phyloP scores from a whole-genome alignment of 2,113 vertebrate species.

The Cochlearius cochlearius region DNA sequence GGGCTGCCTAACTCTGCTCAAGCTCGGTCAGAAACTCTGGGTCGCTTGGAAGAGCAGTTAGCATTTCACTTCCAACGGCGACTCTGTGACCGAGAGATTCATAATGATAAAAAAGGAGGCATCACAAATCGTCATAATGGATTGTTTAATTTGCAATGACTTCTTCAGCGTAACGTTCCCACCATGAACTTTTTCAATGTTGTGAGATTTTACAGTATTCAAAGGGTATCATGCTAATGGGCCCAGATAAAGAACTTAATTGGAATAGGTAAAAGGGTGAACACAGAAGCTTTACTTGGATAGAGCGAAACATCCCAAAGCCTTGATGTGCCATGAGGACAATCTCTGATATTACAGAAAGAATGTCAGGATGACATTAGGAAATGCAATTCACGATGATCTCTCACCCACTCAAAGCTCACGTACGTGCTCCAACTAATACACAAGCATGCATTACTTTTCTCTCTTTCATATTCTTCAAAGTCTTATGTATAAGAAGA shows the following conservation, averaged over 20 bases:
- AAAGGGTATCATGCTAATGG: not conserved
- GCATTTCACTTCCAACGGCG: not conserved
- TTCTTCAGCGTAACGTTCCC: not conserved
- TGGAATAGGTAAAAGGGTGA: not conserved
- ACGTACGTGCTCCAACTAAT: not conserved
- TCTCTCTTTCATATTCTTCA: not conserved
- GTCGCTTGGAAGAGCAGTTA: not conserved
- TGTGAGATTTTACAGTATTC: not conserved
- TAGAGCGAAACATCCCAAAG: not conserved
- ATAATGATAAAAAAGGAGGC: not conserved
- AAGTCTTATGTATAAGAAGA: not conserved
- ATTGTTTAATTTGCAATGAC: not conserved
- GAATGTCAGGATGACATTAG: not conserved
- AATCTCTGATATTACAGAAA: not conserved
- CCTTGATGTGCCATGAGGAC: not conserved
- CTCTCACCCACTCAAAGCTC: not conserved
- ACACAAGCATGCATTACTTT: not conserved
- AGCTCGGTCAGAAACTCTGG: not conserved
- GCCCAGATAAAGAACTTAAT: not conserved
- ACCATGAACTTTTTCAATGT: not conserved
- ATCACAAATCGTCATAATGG: not conserved
- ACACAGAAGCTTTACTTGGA: not conserved
- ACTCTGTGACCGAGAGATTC: not conserved
- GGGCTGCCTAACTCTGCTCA: not conserved
- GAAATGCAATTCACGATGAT: not conserved